Conservation (phyloP, 2,888 invertebrate species). For the Epinotia brunnichana region DNA sequence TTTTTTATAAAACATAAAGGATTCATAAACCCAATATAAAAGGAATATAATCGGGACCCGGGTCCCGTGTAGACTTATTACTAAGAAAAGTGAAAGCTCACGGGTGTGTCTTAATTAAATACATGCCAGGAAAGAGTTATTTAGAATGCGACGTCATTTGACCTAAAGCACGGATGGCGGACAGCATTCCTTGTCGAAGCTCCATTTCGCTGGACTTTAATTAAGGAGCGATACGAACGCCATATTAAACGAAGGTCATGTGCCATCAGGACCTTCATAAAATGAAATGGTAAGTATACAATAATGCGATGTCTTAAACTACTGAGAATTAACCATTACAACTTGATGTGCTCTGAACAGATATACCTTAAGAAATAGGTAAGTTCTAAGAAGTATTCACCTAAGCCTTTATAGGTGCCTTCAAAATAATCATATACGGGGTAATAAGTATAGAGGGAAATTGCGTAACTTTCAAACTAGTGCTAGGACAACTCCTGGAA, state of each 20-base stretch:
- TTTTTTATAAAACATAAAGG: too few relatives aligned
- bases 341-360: not conserved
- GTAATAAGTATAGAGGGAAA: too few relatives aligned
- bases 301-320: conserved; percentile 17
- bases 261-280: conserved; percentile 4
- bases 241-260: conserved; percentile 12
- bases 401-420: too few relatives aligned
- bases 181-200: conserved; percentile 25
- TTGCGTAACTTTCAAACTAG: too few relatives aligned
- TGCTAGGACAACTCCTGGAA: too few relatives aligned
- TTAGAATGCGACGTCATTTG: conserved; percentile 14
- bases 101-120: not conserved
- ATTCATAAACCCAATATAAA: too few relatives aligned
- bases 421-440: too few relatives aligned
- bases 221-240: conserved; percentile 12
- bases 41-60: too few relatives aligned
- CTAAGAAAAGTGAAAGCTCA: not conserved
- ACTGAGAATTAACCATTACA: not conserved
- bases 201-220: conserved; percentile 20
- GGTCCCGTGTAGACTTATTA: too few relatives aligned
- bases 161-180: conserved; percentile 1
- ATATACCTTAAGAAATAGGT: not conserved
- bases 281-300: conserved; percentile 18
- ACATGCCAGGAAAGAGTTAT: not conserved
- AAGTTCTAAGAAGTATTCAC: not conserved